Base-by-base conservation (phyloP, 2,888 invertebrate species). In the Torymus auratus region DNA sequence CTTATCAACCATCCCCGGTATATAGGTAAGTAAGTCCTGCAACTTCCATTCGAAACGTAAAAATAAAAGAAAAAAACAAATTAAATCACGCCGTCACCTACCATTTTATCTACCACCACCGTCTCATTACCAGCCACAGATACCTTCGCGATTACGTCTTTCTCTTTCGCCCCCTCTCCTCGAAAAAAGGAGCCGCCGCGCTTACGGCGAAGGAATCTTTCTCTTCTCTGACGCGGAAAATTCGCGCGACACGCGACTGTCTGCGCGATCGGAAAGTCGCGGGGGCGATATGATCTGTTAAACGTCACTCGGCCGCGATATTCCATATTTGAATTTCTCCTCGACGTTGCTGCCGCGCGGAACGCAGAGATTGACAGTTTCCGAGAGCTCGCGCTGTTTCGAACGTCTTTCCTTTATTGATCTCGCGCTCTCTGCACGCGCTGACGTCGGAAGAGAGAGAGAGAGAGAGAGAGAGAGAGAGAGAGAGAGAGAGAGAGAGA, bases 251-350 rank as follows among this genome's bases (percentile, higher is more conserved):
- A 28, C 28, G 28, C 64, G 13, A 23, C 62, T 55, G 62, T 14
- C 64, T 64, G 41, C 52, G 58, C 58, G 78, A 78, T 81, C 61
- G 73, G 50, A 62, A 58, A 65, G 41, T 10, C 15, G 58, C 41
- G 23, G 50, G 52, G 68, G 28, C 58, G 73, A 79, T 74, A 70
- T 41, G 28, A 76, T 85, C 86, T 84, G 85, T 85, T 85, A 88
- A 89, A 88, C 87, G 88, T 88, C 86, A 85, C 83, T 84, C 83
- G 83, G 84, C 83, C 86, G 84, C 83, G 83, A 83, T 82, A 84
- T 84, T 86, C 86, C 86, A 86, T 86, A 87, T 87, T 87, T 86
- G 84, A 87, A 87, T 86, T 83, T 83, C 81, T 78, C 82, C 28
- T 2, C 28, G 28, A 28, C 3, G 28, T 2, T 4, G 7, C 7